Base-by-base conservation (phyloP, 1,140 invertebrate species). In the Drosophila simulans region DNA sequence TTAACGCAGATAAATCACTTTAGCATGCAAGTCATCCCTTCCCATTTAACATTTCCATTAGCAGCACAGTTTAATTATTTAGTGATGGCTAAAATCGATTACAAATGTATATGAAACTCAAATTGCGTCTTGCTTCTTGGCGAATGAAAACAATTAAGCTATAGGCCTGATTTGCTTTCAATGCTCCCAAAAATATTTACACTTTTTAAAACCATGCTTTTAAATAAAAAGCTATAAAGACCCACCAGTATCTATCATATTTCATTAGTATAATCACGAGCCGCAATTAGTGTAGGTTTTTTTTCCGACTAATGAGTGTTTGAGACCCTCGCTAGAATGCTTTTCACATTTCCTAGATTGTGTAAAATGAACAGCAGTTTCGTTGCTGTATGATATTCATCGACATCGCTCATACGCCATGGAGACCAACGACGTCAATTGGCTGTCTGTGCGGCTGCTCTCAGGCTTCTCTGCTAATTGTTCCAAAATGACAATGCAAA, bases 401-500 rank as follows among this genome's bases (percentile, higher is more conserved):
- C 52, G 43, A 43, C 42, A 69, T 68, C 57, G 62, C 62, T 85
- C 55, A 84, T 85, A 77, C 77, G 71, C 39, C 71, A 46, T 25
- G 52, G 74, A 69, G 31, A 10, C 8, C 31, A 10, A 31, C 64
- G 62, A 53, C 65, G 52, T 37, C 63, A 42, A 65, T 55, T 56
- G 55, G 53, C 31, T 66, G 58, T 27, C 52, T 42, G 34, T 77
- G 35, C 7, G 58, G 42, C 46, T 65, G 56, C 72, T 76, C 31
- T 15, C 34, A 25, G 66, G 25, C 17, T 57, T 39, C 34, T 37
- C 66, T 77, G 64, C 76, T 89, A 86, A 86, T 86, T 86, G 84
- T 88, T 76, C 56, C 79, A 31, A 65, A 83, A 86, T 86, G 83
- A 86, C 79, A 76, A 55, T 48, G 84, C 79, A 72, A 77, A 83